Evolutionary conservation across 2,797 vertebrate species (phyloP).

Genomic region (Neomorphus geoffroyi): DNA sequence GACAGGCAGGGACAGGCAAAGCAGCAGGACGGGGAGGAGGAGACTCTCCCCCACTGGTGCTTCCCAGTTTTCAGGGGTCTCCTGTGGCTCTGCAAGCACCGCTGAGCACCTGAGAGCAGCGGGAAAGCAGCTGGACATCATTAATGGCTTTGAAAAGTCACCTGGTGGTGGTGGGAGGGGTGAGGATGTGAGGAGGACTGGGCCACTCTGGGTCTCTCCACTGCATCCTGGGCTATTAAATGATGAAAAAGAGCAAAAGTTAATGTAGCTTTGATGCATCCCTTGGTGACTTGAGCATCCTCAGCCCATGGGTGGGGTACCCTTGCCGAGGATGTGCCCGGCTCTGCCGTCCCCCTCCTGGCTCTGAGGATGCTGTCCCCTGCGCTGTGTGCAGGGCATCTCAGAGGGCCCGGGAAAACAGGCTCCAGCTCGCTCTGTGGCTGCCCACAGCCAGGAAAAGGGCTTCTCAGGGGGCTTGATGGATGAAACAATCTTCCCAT

Average conservation of each 20-base stretch:
- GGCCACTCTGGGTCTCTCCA: neutral
- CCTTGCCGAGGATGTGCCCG: neutral
- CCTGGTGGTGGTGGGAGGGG: accelerated
- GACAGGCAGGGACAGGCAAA: neutral
- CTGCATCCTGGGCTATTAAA: neutral
- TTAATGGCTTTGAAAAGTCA: neutral
- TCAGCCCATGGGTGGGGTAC: neutral
- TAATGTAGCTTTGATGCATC: accelerated
- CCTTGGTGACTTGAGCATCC: neutral
- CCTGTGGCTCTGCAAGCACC: neutral
- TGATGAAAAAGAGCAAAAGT: neutral
- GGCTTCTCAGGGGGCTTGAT: neutral
- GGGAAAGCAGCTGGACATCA: neutral
- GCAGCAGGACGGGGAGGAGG: accelerated
- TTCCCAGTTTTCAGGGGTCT: neutral
- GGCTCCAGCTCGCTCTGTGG: accelerated
- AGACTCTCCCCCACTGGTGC: neutral
- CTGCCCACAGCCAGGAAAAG: neutral
- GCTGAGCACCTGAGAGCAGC: neutral
- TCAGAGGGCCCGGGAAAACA: neutral
- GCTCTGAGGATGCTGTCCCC: neutral
- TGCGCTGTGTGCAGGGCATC: neutral
- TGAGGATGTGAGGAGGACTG: neutral
- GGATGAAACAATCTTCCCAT: neutral
- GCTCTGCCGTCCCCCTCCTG: accelerated